phyloP scores from a whole-genome alignment of 2,113 vertebrate species.

The Urocitellus parryii region DNA sequence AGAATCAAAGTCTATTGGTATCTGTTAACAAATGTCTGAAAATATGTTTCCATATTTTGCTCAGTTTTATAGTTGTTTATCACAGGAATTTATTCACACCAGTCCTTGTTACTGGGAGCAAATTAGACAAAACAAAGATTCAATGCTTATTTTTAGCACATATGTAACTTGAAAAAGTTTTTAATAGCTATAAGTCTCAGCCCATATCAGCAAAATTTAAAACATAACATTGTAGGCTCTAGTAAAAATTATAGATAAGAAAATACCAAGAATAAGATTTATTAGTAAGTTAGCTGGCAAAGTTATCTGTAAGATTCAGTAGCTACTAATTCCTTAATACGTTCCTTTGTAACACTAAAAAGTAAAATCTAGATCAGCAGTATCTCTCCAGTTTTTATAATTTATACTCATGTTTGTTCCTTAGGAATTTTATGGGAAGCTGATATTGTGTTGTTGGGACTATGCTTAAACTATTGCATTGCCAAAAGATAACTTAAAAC shows the following conservation, averaged over 20 bases:
- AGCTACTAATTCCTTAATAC: neutral
- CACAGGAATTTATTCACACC: neutral
- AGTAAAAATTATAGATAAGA: conserved; percentile 1
- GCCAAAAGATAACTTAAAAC: neutral
- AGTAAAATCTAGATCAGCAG: neutral
- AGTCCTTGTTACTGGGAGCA: neutral
- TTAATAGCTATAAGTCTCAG: neutral
- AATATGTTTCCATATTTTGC: neutral
- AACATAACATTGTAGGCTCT: neutral
- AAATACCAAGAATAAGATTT: neutral
- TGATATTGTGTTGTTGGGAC: neutral
- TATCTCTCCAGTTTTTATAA: neutral
- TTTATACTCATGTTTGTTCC: neutral
- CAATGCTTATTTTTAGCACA: neutral
- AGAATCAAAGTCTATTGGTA: neutral
- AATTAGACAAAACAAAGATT: conserved; percentile 17
- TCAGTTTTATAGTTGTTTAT: neutral
- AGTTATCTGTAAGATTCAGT: neutral
- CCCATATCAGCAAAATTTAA: neutral
- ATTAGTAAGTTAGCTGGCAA: conserved; percentile 22
- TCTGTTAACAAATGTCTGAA: neutral
- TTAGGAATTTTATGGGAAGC: neutral
- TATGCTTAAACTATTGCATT: neutral
- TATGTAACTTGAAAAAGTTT: neutral
- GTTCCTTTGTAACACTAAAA: neutral